These are phyloP conservation scores for Chiloscyllium plagiosum DNA, from an alignment of 2,113 vertebrate species.

Conservation along the genomic window DNA sequence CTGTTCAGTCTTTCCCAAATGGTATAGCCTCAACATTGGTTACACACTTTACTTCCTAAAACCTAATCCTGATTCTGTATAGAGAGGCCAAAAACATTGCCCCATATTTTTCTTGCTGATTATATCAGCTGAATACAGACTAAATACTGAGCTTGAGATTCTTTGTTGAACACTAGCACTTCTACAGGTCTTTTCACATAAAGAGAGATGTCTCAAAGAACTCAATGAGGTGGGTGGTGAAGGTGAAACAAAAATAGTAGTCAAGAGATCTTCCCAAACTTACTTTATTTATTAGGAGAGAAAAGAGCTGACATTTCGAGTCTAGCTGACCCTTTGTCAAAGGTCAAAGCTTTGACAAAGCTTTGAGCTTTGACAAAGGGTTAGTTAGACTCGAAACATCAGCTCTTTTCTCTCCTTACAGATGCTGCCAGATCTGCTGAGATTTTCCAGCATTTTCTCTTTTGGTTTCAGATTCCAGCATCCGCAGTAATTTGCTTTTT, in stretches of 20 bases:
- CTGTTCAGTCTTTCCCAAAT: background rate
- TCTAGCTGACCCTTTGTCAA: too few relatives aligned
- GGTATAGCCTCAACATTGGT: background rate
- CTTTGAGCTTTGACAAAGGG: too few relatives aligned
- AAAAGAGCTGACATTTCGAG: too few relatives aligned
- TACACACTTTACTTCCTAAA: background rate
- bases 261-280: background rate
- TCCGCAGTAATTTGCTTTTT: too few relatives aligned
- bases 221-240: background rate
- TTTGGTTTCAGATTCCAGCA: too few relatives aligned
- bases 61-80: background rate
- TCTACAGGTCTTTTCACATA: background rate
- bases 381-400: too few relatives aligned
- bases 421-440: too few relatives aligned
- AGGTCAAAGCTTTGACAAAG: too few relatives aligned
- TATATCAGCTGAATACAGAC: background rate
- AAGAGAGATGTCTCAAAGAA: background rate
- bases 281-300: background rate
- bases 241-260: background rate
- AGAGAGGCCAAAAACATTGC: background rate
- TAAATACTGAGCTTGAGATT: background rate
- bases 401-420: too few relatives aligned
- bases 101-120: background rate
- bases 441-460: too few relatives aligned
- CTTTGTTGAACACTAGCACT: background rate